Base-by-base conservation (phyloP, 2,113 vertebrate species). In the Ciconia maguari region DNA sequence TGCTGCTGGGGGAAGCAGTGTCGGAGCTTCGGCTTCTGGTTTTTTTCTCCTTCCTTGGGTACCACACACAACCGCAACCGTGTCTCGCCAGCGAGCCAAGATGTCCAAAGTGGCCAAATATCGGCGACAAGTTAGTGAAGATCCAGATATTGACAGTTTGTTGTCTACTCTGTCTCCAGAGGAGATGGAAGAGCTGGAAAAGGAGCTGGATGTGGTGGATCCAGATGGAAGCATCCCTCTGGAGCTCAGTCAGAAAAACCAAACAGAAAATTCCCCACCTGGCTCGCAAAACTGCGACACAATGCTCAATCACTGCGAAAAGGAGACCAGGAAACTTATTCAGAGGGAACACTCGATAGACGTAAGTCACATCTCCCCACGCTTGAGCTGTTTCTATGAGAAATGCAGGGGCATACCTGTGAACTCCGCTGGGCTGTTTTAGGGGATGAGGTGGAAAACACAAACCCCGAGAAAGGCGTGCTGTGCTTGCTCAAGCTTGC, bases 101-200 rank as follows among this genome's bases (percentile, higher is more conserved):
- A 99, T 99, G 98, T 99, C 98, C 71, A 98, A 96, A 80, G 98
- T 98, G 64, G 98, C 98, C 95, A 98, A 98, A 93, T 98, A 98
- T 16, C 96, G 98, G 92, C 97, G 98, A 68, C 98, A 98, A 93
- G 98, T 98, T 76, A 99, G 98, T 22, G 99, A 99, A 46, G 99
- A 99, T 91, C 98, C 98, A 2, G 99, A 99, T 52, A 98, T 99
- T 5, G 99, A 99, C 95, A 98, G 94, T 42, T 97, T 99, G 62
- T 90, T 99, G 83, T 98, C 98, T 24, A 98, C 98, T 10, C 97
- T 99, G 61, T 99, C 98, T 32, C 98, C 99, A 0, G 99, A 99
- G 94, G 99, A 99, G 97, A 98, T 99, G 98, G 98, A 99, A 68
- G 98, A 99, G 94, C 97, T 99, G 95, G 98, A 99, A 94, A 98